Conservation (phyloP, 1,140 invertebrate genomes). For the Drosophila elegans region DNA sequence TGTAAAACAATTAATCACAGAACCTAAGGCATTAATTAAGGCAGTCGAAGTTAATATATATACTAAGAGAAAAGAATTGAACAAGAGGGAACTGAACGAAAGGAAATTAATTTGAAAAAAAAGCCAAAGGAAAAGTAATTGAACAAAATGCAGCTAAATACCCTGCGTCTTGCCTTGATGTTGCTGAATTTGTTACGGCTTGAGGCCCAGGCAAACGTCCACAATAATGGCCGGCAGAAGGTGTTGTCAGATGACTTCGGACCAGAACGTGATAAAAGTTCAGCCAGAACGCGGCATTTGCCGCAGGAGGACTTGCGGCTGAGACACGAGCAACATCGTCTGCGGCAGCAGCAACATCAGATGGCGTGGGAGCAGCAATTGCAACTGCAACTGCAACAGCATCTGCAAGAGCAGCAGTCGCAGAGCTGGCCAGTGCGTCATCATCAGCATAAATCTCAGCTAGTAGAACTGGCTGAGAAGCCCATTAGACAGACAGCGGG, state of each 20-base stretch:
- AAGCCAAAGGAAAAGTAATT: constrained; percentile 5
- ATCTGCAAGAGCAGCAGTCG: constrained; percentile 11
- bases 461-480: constrained; percentile 18
- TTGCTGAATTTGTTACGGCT: constrained; percentile 19
- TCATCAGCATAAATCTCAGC: constrained; percentile 71
- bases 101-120: neutral
- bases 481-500: constrained; percentile 35
- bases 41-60: constrained; percentile 6
- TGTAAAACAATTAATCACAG: constrained; percentile 18
- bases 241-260: constrained; percentile 56
- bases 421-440: constrained; percentile 26
- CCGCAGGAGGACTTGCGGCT: constrained; percentile 29
- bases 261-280: constrained; percentile 57
- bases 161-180: constrained; percentile 19
- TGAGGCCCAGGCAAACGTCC: constrained; percentile 55
- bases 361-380: constrained; percentile 48
- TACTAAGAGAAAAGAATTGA: neutral
- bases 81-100: no score
- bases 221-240: constrained; percentile 30
- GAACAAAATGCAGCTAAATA: constrained; percentile 33
- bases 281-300: constrained; percentile 34
- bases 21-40: constrained; percentile 23
- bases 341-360: constrained; percentile 53
- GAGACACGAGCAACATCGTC: constrained; percentile 48
- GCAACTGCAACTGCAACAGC: constrained; percentile 31